A percentile compares a stretch with the other conserved stretches of the same genome.
phyloP scores from a whole-genome alignment of 2,888 invertebrate species.

The Cheiracanthium punctorium region DNA sequence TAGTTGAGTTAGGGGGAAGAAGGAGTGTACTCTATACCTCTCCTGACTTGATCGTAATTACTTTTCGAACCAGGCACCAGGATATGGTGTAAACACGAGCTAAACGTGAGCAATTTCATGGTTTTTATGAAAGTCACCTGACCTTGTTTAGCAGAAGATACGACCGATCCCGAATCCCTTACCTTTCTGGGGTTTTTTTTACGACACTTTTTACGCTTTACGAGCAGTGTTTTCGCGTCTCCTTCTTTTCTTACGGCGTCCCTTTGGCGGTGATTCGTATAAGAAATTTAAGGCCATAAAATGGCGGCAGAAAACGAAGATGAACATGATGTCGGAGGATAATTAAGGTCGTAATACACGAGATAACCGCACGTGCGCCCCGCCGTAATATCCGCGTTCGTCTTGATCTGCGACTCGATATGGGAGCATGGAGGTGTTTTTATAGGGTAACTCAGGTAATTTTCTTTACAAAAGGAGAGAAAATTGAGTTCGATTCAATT shows the following conservation, averaged over 20 bases:
- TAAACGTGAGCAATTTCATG: conserved; percentile 6
- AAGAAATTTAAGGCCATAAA: conserved; percentile 1
- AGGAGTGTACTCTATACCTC: too few species aligned
- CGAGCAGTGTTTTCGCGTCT: neutral
- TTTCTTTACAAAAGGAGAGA: too few species aligned
- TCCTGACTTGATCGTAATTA: neutral
- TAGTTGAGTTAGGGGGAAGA: too few species aligned
- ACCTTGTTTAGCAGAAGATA: neutral
- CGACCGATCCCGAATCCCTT: neutral
- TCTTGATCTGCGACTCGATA: too few species aligned
- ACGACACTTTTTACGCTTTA: conserved; percentile 12
- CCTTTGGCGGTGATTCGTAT: conserved; percentile 8
- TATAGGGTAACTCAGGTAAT: too few species aligned
- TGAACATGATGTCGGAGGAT: conserved; percentile 6
- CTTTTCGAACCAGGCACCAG: neutral
- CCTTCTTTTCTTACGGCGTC: neutral
- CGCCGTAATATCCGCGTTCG: neutral
- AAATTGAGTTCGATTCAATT: too few species aligned
- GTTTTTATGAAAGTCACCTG: conserved; percentile 11
- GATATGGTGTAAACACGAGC: neutral
- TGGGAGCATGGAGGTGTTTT: too few species aligned
- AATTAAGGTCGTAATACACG: neutral
- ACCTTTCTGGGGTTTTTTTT: neutral
- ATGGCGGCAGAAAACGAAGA: conserved; percentile 3
- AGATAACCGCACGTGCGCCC: neutral